Evolutionary conservation across 2,888 invertebrate genomes (phyloP).

Genomic region (Belgica antarctica): DNA sequence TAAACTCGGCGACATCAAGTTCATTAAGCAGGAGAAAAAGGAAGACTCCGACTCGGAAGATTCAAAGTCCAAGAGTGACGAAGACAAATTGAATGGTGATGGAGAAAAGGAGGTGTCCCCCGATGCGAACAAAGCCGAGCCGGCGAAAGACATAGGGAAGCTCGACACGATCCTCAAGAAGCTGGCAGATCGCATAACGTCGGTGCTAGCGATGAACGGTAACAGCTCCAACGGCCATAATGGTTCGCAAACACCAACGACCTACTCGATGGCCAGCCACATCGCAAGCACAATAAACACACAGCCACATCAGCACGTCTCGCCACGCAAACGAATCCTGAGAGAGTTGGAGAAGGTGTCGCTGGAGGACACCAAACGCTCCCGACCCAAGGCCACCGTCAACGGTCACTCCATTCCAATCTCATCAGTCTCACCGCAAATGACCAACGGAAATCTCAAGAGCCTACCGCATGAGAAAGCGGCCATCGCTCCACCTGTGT

Average conservation of each 20-base stretch:
- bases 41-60: background rate
- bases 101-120: constrained; percentile 23
- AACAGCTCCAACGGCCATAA: constrained; percentile 26
- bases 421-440: background rate
- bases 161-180: constrained; percentile 28
- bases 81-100: constrained; percentile 4
- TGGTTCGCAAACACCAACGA: constrained; percentile 1
- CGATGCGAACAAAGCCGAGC: background rate
- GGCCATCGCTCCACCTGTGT: constrained; percentile 45
- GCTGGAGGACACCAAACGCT: constrained; percentile 67
- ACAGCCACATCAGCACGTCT: constrained; percentile 58
- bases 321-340: constrained; percentile 78
- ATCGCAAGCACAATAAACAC: constrained; percentile 34
- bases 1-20: constrained; percentile 44
- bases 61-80: background rate
- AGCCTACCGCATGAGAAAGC: constrained; percentile 34
- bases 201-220: constrained; percentile 34
- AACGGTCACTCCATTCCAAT: constrained; percentile 17
- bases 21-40: constrained; percentile 21
- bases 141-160: background rate
- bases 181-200: constrained; percentile 17
- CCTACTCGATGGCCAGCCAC: constrained; percentile 31
- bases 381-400: constrained; percentile 55
- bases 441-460: constrained; percentile 36
- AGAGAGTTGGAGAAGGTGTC: constrained; percentile 77